Conservation (phyloP, 1,140 invertebrate species). For the Aporrectodea caliginosa region DNA sequence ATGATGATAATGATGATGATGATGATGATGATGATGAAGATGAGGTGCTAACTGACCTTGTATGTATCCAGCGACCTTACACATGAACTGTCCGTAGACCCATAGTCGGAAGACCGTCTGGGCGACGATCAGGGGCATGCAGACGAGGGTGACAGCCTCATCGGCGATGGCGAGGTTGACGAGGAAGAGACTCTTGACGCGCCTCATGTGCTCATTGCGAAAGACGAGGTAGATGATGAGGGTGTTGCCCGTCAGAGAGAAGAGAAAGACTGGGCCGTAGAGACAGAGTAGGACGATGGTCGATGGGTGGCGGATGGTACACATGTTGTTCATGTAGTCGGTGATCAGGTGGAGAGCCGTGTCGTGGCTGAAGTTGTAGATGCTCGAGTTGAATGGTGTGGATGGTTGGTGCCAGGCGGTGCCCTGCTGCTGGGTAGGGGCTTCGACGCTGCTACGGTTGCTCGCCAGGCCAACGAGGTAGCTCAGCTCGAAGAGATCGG, state of each 20-base stretch:
- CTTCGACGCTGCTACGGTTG: background rate
- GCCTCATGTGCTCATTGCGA: constrained; percentile 21
- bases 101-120: constrained; percentile 17
- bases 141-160: constrained; percentile 14
- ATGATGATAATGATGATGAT: too few relatives aligned
- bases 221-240: constrained; percentile 23
- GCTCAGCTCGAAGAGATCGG: background rate
- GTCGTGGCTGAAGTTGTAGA: background rate
- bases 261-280: background rate
- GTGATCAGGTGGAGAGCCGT: background rate
- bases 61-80: constrained; percentile 24
- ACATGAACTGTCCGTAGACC: constrained; percentile 18
- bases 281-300: constrained; percentile 15
- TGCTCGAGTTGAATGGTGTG: background rate
- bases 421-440: background rate
- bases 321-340: background rate
- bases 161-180: constrained; percentile 24
- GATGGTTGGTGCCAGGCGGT: background rate
- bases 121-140: constrained; percentile 13
- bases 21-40: too few relatives aligned
- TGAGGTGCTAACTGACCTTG: constrained; percentile 26
- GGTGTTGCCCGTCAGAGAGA: constrained; percentile 22
- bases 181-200: constrained; percentile 20
- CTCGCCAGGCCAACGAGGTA: background rate
- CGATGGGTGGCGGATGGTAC: background rate